Evolutionary conservation across 2,888 invertebrate species (phyloP).

Genomic region (Malachius bipustulatus): DNA sequence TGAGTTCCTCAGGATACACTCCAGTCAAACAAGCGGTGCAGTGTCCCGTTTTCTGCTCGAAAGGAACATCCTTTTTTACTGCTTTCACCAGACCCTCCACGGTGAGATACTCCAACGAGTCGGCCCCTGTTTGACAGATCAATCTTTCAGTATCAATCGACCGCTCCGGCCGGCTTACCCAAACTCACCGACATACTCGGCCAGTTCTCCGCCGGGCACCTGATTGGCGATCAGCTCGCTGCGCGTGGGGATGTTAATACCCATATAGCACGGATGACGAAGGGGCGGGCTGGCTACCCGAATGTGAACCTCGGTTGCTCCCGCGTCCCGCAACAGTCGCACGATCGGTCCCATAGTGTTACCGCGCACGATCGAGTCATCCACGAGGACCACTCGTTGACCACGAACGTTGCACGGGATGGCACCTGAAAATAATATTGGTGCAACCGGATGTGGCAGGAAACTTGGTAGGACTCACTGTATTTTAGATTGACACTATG

Average conservation of each 20-base stretch:
- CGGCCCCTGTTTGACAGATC: constrained; percentile 71
- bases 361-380: constrained; percentile 95
- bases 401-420: constrained; percentile 81
- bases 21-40: constrained; percentile 95
- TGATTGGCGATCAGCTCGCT: constrained; percentile 93
- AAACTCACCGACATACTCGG: constrained; percentile 70
- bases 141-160: background rate
- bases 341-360: constrained; percentile 97
- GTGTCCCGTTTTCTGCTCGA: constrained; percentile 66
- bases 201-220: constrained; percentile 63
- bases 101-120: constrained; percentile 84
- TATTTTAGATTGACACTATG: constrained; percentile 94
- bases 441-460: too few relatives aligned
- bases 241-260: constrained; percentile 96
- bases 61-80: constrained; percentile 54
- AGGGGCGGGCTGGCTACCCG: constrained; percentile 95
- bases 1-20: constrained; percentile 70
- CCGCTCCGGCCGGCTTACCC: constrained; percentile 2
- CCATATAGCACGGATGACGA: constrained; percentile 95
- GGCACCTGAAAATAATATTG: constrained; percentile 43
- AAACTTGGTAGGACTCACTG: constrained; percentile 36
- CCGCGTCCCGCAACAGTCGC: constrained; percentile 78
- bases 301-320: constrained; percentile 93
- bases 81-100: constrained; percentile 87
- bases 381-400: constrained; percentile 82